A percentile compares a stretch with the other conserved stretches of the same genome.
Evolutionary conservation across 2,888 invertebrate species (phyloP).

Genomic region (Campaea margaritaria): DNA sequence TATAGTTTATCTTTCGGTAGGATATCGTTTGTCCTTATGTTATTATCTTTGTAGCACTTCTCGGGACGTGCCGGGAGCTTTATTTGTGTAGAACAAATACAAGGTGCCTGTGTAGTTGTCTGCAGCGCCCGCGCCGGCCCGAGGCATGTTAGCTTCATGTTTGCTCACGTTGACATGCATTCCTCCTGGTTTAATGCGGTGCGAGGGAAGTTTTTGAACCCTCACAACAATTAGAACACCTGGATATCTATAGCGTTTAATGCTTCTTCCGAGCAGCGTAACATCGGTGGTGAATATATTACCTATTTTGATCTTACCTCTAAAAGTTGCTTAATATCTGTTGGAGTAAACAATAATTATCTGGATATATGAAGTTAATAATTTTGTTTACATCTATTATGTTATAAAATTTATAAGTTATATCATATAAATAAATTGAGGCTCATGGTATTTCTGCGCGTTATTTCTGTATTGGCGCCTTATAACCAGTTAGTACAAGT

Average conservation of each 20-base stretch:
- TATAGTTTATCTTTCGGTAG: conserved; percentile 42
- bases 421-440: conserved; percentile 11
- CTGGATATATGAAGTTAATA: conserved; percentile 23
- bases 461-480: not conserved
- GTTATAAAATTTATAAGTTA: conserved; percentile 2
- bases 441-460: not conserved
- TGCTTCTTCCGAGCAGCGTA: conserved; percentile 3
- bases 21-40: conserved; percentile 57
- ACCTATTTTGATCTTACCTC: conserved; percentile 7
- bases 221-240: conserved; percentile 25
- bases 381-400: conserved; percentile 11
- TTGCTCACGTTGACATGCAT: conserved; percentile 77
- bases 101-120: conserved; percentile 61
- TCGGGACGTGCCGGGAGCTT: conserved; percentile 64
- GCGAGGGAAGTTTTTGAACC: conserved; percentile 26
- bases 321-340: conserved; percentile 15
- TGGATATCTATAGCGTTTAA: not conserved
- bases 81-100: conserved; percentile 78
- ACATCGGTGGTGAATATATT: conserved; percentile 7
- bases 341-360: conserved; percentile 28
- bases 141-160: conserved; percentile 69
- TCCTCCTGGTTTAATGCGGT: conserved; percentile 66
- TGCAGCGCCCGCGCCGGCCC: conserved; percentile 57
- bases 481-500: not conserved
- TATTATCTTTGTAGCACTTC: conserved; percentile 65